Base-by-base conservation (phyloP, 37 sponge, comb jelly and placozoan genomes). In the Amphimedon queenslandica region DNA sequence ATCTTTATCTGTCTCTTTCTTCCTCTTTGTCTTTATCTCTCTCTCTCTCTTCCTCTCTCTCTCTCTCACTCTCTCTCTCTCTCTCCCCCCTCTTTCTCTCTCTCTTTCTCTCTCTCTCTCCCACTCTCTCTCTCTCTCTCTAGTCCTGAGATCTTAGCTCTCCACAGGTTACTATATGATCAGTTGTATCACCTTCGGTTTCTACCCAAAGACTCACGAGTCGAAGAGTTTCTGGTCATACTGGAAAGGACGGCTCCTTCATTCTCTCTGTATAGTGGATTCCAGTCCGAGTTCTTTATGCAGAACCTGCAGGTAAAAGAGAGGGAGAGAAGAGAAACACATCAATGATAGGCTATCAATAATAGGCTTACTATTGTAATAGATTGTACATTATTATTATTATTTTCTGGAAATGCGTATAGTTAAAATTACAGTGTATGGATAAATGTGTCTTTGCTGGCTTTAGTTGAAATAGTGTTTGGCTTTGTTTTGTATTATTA, bases 241-340 rank as follows among this genome's bases (percentile, higher is more conserved):
- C 74, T 83, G 10, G 90, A 89, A 61, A 56, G 64, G 47, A 72
- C 64, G 56, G 58, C 78, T 47, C 77, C 80, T 4, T 69, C 78
- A 33, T 79, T 89, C 60, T 72, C 84, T 30, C 76, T 83, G 67
- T 89, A 89, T 58, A 79, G 64, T 10, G 60, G 73, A 42, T 80
- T 76, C 73, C 58, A 74, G 63, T 74, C 72, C 32, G 42, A 63
- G 34, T 66, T 25, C 5, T 57, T 77, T 11, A 60, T 36, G 33
- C 76, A 80, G 40, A 71, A 35, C 28, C 3, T 89, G 18, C 77
- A 76, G 76, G 83, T 75, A 13, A 47, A 13, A n/a, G n/a, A n/a
- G n/a, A n/a, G n/a, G n/a, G n/a, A n/a, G n/a, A n/a, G n/a, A n/a
- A n/a, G n/a, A n/a, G n/a, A n/a, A n/a, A n/a, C n/a, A n/a, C n/a